Evolutionary conservation across 1,140 invertebrate genomes (phyloP).

Genomic region (Coelopa frigida): DNA sequence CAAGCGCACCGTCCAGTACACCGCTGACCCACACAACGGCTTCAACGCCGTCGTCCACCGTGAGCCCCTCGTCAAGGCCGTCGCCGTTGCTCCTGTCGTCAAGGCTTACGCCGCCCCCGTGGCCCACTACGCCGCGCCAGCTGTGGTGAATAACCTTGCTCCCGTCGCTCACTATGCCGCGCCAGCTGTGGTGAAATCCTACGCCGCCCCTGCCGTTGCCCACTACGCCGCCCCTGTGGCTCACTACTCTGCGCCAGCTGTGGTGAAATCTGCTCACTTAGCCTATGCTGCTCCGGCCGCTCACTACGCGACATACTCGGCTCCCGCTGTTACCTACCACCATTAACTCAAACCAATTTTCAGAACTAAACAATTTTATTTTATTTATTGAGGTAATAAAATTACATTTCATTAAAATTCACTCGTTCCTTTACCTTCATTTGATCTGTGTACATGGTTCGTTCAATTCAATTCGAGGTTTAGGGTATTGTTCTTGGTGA

Average conservation of each 20-base stretch:
- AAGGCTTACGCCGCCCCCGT: constrained; percentile 15
- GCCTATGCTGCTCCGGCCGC: background rate
- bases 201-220: constrained; percentile 17
- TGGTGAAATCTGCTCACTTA: background rate
- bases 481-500: too few relatives aligned
- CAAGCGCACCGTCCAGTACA: constrained; percentile 46
- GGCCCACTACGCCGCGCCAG: constrained; percentile 5
- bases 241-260: constrained; percentile 26
- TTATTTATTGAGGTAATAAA: too few relatives aligned
- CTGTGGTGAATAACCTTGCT: background rate
- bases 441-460: too few relatives aligned
- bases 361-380: too few relatives aligned
- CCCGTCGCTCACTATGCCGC: constrained; percentile 5
- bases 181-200: constrained; percentile 2
- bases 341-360: too few relatives aligned
- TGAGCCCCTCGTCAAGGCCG: constrained; percentile 32
- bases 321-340: too few relatives aligned
- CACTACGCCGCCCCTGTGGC: constrained; percentile 21
- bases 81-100: constrained; percentile 17
- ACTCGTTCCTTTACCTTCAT: too few relatives aligned
- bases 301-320: background rate
- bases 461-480: too few relatives aligned
- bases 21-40: constrained; percentile 44
- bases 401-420: too few relatives aligned
- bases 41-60: constrained; percentile 43